These are phyloP conservation scores for Balanococcus diminutus DNA, from an alignment of 2,888 invertebrate species.

Conservation along the genomic window DNA sequence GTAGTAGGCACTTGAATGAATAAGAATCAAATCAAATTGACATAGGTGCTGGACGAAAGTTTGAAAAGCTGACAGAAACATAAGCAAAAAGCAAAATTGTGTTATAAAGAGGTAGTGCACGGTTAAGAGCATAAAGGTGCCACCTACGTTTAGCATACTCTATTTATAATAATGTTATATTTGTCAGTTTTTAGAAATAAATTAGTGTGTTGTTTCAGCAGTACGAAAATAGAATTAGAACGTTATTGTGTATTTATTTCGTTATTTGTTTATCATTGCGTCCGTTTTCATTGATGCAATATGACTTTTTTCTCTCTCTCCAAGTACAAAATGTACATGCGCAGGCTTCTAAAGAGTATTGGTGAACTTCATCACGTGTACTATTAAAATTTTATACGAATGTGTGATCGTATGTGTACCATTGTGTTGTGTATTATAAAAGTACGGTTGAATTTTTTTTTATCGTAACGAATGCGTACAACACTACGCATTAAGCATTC, in stretches of 20 bases:
- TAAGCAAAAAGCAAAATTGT: neutral
- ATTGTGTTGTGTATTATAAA: neutral
- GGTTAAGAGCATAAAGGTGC: slow-evolving; percentile 15
- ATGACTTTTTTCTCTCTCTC: slow-evolving; percentile 9
- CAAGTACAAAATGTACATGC: slow-evolving; percentile 22
- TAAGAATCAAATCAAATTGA: too few species aligned
- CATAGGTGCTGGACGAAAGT: too few species aligned
- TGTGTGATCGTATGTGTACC: slow-evolving; percentile 11
- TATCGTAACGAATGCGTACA: slow-evolving; percentile 20
- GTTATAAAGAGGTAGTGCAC: neutral
- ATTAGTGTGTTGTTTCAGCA: slow-evolving; percentile 54
- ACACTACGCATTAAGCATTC: slow-evolving; percentile 26
- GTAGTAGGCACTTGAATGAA: too few species aligned
- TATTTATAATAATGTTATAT: slow-evolving; percentile 52
- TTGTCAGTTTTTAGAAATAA: slow-evolving; percentile 55
- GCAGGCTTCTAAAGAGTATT: neutral
- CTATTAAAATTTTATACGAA: slow-evolving; percentile 37
- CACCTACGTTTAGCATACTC: slow-evolving; percentile 53
- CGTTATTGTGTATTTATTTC: slow-evolving; percentile 51
- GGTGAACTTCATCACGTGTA: slow-evolving; percentile 45
- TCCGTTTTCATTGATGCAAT: slow-evolving; percentile 42
- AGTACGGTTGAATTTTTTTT: neutral
- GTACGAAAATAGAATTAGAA: slow-evolving; percentile 52
- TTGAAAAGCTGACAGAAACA: neutral
- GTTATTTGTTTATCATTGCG: slow-evolving; percentile 53